Evolutionary conservation across 2,113 vertebrate genomes (phyloP), one percentile per base, ranked within the genome.

Genomic region (Neolamprologus tretocephalus): DNA sequence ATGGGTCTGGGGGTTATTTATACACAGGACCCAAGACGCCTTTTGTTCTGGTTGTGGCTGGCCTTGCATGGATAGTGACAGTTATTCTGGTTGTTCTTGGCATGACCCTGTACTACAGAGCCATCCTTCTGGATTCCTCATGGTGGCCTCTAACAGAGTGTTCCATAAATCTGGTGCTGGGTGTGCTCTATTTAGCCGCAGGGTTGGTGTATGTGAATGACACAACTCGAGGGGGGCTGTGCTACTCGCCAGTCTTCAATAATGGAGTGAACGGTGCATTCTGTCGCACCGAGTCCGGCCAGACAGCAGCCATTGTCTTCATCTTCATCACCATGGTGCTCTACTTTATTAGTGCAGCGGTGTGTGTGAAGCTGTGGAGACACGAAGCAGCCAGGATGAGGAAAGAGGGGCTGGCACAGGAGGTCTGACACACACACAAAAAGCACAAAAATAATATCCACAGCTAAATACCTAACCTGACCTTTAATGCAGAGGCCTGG

Each of bases 71-170:
- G 98, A 73, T 99, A 1, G 94, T 96, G 81, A 99, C 98, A 0
- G 91, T 99, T 2, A 98, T 98, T 10, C 21, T 99, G 13, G 89
- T 99, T 1, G 98, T 98, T 12, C 96, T 99, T 9, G 98, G 98
- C 54, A 97, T 99, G 97, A 97, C 97, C 7, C 95, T 99, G 93
- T 99, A 99, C 90, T 99, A 99, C 91, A 96, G 98, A 33, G 97
- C 98, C 47, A 98, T 99, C 84, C 97, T 99, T 6, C 92, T 99
- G 3, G 98, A 99, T 91, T 98, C 98, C 2, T 96, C 47, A 21
- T 99, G 98, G 98, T 99, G 98, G 98, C 98, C 98, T 1, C 87
- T 98, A 33, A 99, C 98, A 0, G 98, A 99, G 90, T 98, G 98
- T 1, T 95, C 97, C 4, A 96, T 99, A 63, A 99, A 99, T 4